phyloP scores from a whole-genome alignment of 2,888 invertebrate genomes.

The Drosophila peninsularis region DNA sequence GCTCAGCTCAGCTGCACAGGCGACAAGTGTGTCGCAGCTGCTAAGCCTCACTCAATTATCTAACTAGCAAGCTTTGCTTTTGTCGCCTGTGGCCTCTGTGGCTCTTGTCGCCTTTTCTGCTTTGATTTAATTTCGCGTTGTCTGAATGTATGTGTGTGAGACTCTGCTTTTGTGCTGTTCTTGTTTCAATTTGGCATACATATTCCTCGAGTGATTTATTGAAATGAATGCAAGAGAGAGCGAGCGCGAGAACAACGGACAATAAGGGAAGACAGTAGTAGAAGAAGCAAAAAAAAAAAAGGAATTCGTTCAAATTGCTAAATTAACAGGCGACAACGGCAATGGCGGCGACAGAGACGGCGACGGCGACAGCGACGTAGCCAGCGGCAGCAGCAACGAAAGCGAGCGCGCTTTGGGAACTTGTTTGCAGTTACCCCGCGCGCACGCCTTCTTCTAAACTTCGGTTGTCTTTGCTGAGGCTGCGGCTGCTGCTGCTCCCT shows the following conservation, averaged over 20 bases:
- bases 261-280: conserved; percentile 32
- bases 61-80: conserved; percentile 10
- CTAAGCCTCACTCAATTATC: conserved; percentile 4
- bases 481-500: conserved; percentile 44
- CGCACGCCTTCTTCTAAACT: conserved; percentile 1
- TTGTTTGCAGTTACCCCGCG: conserved; percentile 53
- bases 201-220: conserved; percentile 62
- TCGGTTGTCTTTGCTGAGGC: conserved; percentile 12
- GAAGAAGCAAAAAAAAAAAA: conserved; percentile 22
- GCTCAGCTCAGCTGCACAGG: conserved; percentile 27
- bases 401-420: conserved; percentile 72
- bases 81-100: conserved; percentile 23
- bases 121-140: conserved; percentile 34
- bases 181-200: conserved; percentile 47
- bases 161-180: conserved; percentile 25
- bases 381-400: conserved; percentile 56
- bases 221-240: conserved; percentile 57
- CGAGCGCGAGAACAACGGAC: conserved; percentile 15
- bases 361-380: conserved; percentile 12
- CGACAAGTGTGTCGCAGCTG: conserved; percentile 46
- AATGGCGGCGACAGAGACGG: not conserved
- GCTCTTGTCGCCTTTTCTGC: conserved; percentile 14
- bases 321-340: conserved; percentile 59
- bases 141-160: not conserved
- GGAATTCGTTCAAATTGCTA: conserved; percentile 71